Evolutionary conservation across 2,888 invertebrate species (phyloP), one percentile per base, ranked within the genome.

Genomic region (Yponomeuta cagnagella): DNA sequence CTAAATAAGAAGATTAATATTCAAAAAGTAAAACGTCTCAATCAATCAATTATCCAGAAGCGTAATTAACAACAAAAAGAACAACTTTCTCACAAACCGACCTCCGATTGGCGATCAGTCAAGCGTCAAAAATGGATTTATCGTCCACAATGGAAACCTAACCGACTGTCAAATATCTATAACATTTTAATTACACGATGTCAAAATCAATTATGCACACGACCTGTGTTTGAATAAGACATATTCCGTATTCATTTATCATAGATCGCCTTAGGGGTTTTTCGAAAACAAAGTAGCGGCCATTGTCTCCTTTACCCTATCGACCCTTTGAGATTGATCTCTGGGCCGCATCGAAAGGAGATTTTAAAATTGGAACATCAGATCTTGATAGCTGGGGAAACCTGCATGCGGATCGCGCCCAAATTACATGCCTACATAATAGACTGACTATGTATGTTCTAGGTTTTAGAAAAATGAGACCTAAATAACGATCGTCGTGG

Each of bases 181-280:
- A 82, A 82, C 78, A 75, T 79, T 81, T 84, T 88, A 88, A 88
- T 88, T 85, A 82, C 79, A 73, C 68, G 73, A 82, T 77, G 89
- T 90, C 92, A 83, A 85, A 88, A 83, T 84, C 88, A 85, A 90
- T 91, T 90, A 88, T 86, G 82, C 87, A 84, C 80, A 79, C 79
- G 78, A 75, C 74, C 75, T 77, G 68, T 82, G 82, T 85, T 86
- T 89, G 88, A 90, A 89, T 90, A 88, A 88, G 88, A 90, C 76
- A 76, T 79, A 88, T 87, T 75, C 74, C 71, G 65, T 74, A 79
- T 82, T 85, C 85, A 84, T 87, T 84, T 82, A 77, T 86, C 83
- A 81, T 79, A 82, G 15, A 81, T 80, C 77, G 78, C 82, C 73
- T 73, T 63, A 64, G 70, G 73, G 70, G 52, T 5, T 69, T 66